Base-by-base conservation (phyloP, 2,113 vertebrate genomes). In the Oriolus oriolus region DNA sequence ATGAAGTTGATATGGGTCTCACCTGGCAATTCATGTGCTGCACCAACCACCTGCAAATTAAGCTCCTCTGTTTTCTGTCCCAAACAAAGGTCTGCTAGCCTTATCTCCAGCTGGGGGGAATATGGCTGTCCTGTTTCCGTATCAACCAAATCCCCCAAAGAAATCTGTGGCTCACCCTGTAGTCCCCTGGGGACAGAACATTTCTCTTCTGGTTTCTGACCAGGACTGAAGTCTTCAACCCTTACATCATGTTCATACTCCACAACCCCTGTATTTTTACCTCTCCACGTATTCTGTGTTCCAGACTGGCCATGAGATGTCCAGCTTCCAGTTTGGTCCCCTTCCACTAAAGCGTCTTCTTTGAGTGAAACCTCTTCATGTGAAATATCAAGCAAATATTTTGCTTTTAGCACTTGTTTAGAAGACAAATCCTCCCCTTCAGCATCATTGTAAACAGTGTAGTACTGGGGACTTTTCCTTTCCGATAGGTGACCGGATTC, bases 191-290 rank as follows among this genome's bases (percentile, higher is more conserved):
- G 44, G 7, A 3, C 37, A 83, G 73, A 66, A 39, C 39, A 45
- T 10, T 53, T 75, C 39, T 96, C 92, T 16, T 71, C 74, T 21
- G 59, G 64, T 78, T 92, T 77, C 37, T 75, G 52, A 33, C 11
- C 31, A 47, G 57, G 17, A 60, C 37, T 42, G 45, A 83, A 24
- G 9, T 84, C 87, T 77, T 89, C 80, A 60, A 69, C 37, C 78
- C 94, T 97, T 33, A 98, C 17, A n/a, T 98, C 90, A 74, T 95
- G 94, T 50, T 97, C 97, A 59, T 98, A 98, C 7, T 96, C 94
- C 11, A 94, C 42, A 53, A 35, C 35, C 4, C 28, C 68, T 63
- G 63, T 11, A n/a, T 52, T 89, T 31, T 54, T 42, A 20, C 89
- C 30, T 27, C 9, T 53, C 35, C 50, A 49, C 63, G 42, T 54